Base-by-base conservation (phyloP, 2,797 vertebrate species). In the Tolypeutes matacus region DNA sequence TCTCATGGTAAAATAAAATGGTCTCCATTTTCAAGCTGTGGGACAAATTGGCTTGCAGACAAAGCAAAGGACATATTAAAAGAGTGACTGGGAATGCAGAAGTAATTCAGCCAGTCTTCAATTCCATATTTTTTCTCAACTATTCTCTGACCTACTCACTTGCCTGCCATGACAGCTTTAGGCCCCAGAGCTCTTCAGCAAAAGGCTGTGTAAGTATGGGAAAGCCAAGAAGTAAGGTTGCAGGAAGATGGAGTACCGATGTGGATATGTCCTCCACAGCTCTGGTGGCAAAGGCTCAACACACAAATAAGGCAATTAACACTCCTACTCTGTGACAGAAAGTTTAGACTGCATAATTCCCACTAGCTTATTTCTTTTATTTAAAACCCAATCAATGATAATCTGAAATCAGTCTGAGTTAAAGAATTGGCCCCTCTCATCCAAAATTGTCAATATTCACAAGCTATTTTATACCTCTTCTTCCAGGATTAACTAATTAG, bases 401-500 rank as follows among this genome's bases (percentile, higher is more conserved):
- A 60, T 60, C 29, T 70, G 29, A 87, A 86, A 70, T 58, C 56
- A 78, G 39, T 75, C 39, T 89, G 31, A 91, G 53, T 58, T 67
- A 81, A 83, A 95, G 86, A 58, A 84, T 3, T 86, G 11, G 4
- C 21, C 42, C 10, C 5, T 82, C 25, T 58, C 94, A 88, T 42
- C 34, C 60, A 67, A 80, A 75, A 36, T 67, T 53, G 60, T 18
- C 58, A 75, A 82, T 88, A 94, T 34, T 31, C 51, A 92, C 39
- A 86, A 77, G 25, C 21, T 95, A 62, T 67, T 78, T 95, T 70
- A 88, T 64, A 73, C 3, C 27, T 53, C 39, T 89, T 81, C 34
- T 72, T 89, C 31, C 6, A 81, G 15, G 31, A 69, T 15, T 91
- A 75, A 84, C 31, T 76, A 92, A 76, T 86, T 94, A 86, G 64